Conservation (phyloP, 2,888 invertebrate species). For the Marasmarcha lunaedactyla region DNA sequence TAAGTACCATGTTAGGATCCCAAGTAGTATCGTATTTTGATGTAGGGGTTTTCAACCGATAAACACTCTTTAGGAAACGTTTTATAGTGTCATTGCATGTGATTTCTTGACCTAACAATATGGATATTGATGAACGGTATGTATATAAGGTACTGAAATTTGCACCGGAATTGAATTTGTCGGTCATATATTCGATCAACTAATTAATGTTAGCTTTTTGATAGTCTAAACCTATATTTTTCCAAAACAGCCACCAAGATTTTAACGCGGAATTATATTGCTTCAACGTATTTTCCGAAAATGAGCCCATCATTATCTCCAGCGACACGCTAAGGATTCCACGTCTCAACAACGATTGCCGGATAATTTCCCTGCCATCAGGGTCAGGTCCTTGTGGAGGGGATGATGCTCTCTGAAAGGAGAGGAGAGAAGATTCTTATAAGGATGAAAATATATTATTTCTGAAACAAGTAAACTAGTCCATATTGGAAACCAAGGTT, state of each 20-base stretch:
- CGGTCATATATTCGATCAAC: conserved; percentile 2
- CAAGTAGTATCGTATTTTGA: conserved; percentile 18
- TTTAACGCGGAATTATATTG: conserved; percentile 2
- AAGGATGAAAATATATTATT: neutral
- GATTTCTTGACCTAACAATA: conserved; percentile 1
- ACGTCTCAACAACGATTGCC: conserved; percentile 6
- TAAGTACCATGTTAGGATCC: conserved; percentile 18
- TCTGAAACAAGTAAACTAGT: neutral
- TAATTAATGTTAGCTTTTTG: neutral
- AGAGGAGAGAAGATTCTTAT: conserved; percentile 1
- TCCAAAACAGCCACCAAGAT: conserved; percentile 2
- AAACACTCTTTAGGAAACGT: conserved; percentile 12
- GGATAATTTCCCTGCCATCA: conserved; percentile 10
- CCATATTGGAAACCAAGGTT: neutral
- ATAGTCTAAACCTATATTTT: neutral
- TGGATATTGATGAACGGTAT: neutral
- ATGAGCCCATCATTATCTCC: conserved; percentile 5
- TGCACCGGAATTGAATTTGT: neutral
- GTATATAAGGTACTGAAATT: conserved; percentile 4
- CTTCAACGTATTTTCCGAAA: conserved; percentile 1
- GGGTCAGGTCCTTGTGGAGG: conserved; percentile 5
- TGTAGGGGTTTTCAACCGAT: conserved; percentile 4
- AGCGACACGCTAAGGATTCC: conserved; percentile 10
- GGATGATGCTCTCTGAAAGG: conserved; percentile 8
- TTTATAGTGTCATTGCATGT: conserved; percentile 9